Percentiles rank a stretch among this genome's conserved stretches.
Conservation (phyloP, 2,797 vertebrate genomes). For the Botia almorhae region DNA sequence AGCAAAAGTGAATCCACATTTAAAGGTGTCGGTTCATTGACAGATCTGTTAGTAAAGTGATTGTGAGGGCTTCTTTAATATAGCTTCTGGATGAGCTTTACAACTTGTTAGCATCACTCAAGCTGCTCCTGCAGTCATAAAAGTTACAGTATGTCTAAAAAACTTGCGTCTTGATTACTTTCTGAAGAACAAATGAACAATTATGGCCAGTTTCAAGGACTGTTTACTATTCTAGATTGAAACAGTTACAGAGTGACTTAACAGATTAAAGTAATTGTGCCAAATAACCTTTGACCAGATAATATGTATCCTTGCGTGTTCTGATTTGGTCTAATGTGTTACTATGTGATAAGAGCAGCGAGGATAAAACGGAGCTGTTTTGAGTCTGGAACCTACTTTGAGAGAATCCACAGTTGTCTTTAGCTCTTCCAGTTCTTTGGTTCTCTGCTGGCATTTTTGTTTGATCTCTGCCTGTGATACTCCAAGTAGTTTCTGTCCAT, state of each 20-base stretch:
- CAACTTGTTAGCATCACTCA: conserved; percentile 11
- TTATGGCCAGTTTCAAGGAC: conserved; percentile 52
- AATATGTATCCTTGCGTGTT: conserved; percentile 24
- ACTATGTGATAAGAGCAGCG: conserved; percentile 13
- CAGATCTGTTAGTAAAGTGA: neutral
- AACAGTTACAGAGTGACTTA: conserved; percentile 53
- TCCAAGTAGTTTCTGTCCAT: conserved; percentile 82
- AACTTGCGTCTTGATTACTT: conserved; percentile 13
- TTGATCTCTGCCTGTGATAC: conserved; percentile 81
- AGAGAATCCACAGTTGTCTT: conserved; percentile 82
- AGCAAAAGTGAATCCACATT: conserved; percentile 16
- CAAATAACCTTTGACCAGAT: conserved; percentile 25
- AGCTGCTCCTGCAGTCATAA: neutral
- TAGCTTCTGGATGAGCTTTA: conserved; percentile 28
- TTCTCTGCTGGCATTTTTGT: conserved; percentile 82
- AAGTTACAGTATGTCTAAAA: neutral
- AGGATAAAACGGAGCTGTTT: neutral
- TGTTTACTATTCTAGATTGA: conserved; percentile 50
- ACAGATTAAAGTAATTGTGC: conserved; percentile 44
- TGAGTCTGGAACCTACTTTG: conserved; percentile 68
- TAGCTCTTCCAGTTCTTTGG: conserved; percentile 83
- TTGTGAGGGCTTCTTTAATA: neutral
- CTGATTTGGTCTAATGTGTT: conserved; percentile 34
- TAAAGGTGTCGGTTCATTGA: neutral
- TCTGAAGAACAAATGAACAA: conserved; percentile 43